Percentiles rank a stretch among this genome's conserved stretches.
phyloP scores from a whole-genome alignment of 2,797 vertebrate genomes.

The Neosalanx taihuensis region DNA sequence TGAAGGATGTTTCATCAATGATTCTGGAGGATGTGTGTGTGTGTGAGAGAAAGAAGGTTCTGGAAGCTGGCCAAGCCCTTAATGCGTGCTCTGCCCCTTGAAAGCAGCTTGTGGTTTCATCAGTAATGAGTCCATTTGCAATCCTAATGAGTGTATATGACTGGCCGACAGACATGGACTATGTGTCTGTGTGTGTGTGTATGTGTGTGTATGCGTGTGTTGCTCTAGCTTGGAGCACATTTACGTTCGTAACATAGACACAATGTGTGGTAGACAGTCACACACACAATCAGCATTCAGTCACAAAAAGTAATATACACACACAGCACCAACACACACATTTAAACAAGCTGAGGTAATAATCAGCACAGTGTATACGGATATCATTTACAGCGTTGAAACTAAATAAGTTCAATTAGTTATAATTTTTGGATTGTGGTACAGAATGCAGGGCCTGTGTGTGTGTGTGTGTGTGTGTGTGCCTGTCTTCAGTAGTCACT shows the following conservation, averaged over 20 bases:
- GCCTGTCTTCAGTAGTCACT: conserved; percentile 25
- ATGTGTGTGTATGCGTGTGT: conserved; percentile 12
- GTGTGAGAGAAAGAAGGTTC: conserved; percentile 20
- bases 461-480: conserved; percentile 7
- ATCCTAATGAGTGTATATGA: conserved; percentile 67
- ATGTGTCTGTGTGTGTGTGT: neutral
- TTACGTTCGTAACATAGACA: neutral
- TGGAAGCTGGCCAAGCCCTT: conserved; percentile 66
- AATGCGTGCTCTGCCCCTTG: conserved; percentile 64
- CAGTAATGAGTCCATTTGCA: conserved; percentile 73
- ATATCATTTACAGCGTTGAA: neutral
- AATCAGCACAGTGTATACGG: neutral
- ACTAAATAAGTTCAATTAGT: neutral
- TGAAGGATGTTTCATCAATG: neutral
- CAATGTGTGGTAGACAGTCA: neutral
- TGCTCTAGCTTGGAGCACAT: neutral
- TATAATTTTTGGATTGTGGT: neutral
- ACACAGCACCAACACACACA: neutral
- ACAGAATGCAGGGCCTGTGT: neutral
- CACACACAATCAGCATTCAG: neutral
- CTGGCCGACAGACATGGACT: conserved; percentile 34
- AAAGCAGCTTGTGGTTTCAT: conserved; percentile 71
- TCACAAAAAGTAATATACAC: neutral
- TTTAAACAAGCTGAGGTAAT: neutral
- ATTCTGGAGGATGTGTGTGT: neutral